Conservation (phyloP, 2,888 invertebrate species). For the Spatulosminthurus flaviceps region DNA sequence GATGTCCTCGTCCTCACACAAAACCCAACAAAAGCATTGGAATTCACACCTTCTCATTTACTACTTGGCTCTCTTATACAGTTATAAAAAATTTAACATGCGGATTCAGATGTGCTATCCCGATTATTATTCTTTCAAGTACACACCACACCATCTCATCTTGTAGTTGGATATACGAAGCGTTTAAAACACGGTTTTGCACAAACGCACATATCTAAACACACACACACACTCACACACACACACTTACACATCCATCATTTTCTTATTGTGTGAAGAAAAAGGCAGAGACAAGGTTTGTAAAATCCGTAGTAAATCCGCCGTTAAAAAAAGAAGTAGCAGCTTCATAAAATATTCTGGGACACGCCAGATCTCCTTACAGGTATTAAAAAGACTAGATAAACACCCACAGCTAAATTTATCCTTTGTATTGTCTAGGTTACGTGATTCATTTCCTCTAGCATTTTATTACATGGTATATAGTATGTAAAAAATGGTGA, state of each 20-base stretch:
- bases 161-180: neutral
- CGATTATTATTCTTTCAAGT: constrained; percentile 18
- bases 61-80: neutral
- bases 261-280: neutral
- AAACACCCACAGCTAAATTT: neutral
- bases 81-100: neutral
- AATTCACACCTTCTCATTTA: neutral
- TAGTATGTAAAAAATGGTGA: neutral
- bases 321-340: neutral
- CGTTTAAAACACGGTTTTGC: neutral
- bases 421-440: constrained; percentile 6
- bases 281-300: constrained; percentile 20
- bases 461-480: neutral
- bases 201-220: neutral
- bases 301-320: neutral
- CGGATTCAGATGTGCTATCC: constrained; percentile 2
- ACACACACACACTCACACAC: neutral
- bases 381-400: no score
- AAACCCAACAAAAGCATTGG: neutral
- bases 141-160: no score
- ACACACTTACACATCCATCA: constrained; percentile 23
- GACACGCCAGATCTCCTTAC: constrained; percentile 18
- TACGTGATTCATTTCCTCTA: neutral
- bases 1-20: constrained; percentile 11
- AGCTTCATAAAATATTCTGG: constrained; percentile 12